A percentile compares a stretch with the other conserved stretches of the same genome.
phyloP scores from a whole-genome alignment of 2,113 vertebrate genomes.

The Trematomus loennbergii region DNA sequence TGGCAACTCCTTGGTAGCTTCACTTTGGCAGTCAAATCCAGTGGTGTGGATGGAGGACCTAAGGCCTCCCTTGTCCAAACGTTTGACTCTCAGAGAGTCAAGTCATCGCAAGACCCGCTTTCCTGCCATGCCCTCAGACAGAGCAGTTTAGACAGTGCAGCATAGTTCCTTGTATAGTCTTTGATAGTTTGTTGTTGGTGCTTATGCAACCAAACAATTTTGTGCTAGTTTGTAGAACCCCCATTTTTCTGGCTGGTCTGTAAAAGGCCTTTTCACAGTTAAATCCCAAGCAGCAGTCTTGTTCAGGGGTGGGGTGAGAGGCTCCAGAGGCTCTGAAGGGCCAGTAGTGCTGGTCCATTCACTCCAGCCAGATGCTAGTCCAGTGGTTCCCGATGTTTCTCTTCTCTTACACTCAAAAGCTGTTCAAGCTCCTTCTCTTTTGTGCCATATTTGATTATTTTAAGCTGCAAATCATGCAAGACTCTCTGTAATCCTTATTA shows the following conservation, averaged over 20 bases:
- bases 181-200: constrained; percentile 77
- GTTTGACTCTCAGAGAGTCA: constrained; percentile 54
- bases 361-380: constrained; percentile 77
- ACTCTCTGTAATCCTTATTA: constrained; percentile 49
- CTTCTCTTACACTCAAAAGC: constrained; percentile 42
- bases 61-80: constrained; percentile 63
- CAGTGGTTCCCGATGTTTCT: constrained; percentile 71
- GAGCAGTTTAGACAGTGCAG: constrained; percentile 74
- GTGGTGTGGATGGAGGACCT: constrained; percentile 65
- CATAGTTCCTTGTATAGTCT: constrained; percentile 78
- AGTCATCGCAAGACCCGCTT: constrained; percentile 53
- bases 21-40: constrained; percentile 82
- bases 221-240: constrained; percentile 79
- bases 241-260: constrained; percentile 73
- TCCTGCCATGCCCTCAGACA: constrained; percentile 56
- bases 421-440: constrained; percentile 56
- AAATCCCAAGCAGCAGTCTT: constrained; percentile 78
- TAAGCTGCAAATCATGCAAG: constrained; percentile 73
- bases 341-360: constrained; percentile 60
- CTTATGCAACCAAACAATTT: constrained; percentile 73
- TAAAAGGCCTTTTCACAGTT: constrained; percentile 80
- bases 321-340: constrained; percentile 72
- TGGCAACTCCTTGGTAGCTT: constrained; percentile 79
- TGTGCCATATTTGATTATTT: constrained; percentile 62
- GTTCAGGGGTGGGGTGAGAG: constrained; percentile 64